These are phyloP conservation scores for Falco punctatus DNA, from an alignment of 2,113 vertebrate genomes.

Conservation along the genomic window DNA sequence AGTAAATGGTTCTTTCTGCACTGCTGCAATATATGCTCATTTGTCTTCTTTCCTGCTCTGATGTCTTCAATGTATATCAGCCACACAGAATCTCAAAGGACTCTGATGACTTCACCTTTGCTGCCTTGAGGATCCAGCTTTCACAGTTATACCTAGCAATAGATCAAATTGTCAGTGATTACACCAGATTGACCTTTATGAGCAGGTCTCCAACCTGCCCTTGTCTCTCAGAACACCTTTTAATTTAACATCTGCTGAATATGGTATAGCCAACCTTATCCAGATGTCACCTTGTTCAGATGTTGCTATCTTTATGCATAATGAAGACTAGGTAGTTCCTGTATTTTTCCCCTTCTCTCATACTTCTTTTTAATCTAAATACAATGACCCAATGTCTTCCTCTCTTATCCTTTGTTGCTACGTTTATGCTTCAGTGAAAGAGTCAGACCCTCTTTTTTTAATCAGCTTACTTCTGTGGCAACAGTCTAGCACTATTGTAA, in stretches of 20 bases:
- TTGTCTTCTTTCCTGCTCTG: constrained; percentile 32
- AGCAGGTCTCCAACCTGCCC: constrained; percentile 26
- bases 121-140: constrained; percentile 39
- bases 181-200: constrained; percentile 53
- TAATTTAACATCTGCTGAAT: constrained; percentile 35
- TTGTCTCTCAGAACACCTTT: constrained; percentile 42
- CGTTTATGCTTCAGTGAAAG: neutral
- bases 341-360: neutral
- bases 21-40: constrained; percentile 2
- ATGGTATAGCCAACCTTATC: neutral
- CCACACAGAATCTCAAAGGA: constrained; percentile 44
- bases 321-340: neutral
- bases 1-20: constrained; percentile 51
- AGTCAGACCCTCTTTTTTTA: neutral
- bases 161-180: constrained; percentile 57
- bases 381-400: neutral
- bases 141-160: constrained; percentile 18
- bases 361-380: neutral
- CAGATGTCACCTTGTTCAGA: neutral
- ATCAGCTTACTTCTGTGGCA: neutral
- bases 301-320: neutral
- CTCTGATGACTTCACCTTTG: constrained; percentile 42
- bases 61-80: constrained; percentile 31
- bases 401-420: neutral
- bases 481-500: neutral